Base-by-base conservation (phyloP, 53 echinoderm and acorn worm species). In the Luidia sarsii region DNA sequence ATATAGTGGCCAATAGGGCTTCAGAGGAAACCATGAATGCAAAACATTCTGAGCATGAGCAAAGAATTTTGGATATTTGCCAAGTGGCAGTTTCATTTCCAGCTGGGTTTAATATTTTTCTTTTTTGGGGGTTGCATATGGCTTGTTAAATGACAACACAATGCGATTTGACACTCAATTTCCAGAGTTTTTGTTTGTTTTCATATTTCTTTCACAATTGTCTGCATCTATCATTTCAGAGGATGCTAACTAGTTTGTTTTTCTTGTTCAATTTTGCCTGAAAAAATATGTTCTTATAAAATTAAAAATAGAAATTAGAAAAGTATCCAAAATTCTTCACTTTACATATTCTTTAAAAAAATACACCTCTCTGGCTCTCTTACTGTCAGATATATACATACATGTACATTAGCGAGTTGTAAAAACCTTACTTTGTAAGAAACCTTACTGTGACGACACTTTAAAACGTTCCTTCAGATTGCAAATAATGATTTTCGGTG, bases 301-400 rank as follows among this genome's bases (percentile, higher is more conserved):
- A 77, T 60, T 46, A 77, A 11, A 77, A 77, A 77, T 46, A 77
- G 41, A 41, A 41, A 6, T 41, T 6, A n/a, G 37, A 74, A 39
- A 74, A 56, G 39, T 57, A 59, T 77, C 77, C 77, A 77, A 77
- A 77, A 77, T 77, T 77, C 77, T 77, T 77, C 46, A 61, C 77
- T 46, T 7, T 7, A 7, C 41, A 7, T 6, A 7, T 41, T 7
- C 6, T 41, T 7, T 41, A 41, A 41, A 41, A 41, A 41, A 11
- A 41, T 7, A 41, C 41, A 41, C 6, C 41, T 41, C n/a, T n/a
- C n/a, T n/a, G n/a, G n/a, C n/a, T 52, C 19, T 50, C 15, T 74
- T 16, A 74, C 15, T 50, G 36, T 24, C 60, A 59, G 46, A 77
- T 60, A 77, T 77, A 77, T 77, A 77, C 77, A 77, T 8, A 43